Percentiles rank a stretch among this genome's conserved stretches.
These are phyloP conservation scores for Plusia festucae DNA, from an alignment of 2,888 invertebrate species.

Conservation along the genomic window DNA sequence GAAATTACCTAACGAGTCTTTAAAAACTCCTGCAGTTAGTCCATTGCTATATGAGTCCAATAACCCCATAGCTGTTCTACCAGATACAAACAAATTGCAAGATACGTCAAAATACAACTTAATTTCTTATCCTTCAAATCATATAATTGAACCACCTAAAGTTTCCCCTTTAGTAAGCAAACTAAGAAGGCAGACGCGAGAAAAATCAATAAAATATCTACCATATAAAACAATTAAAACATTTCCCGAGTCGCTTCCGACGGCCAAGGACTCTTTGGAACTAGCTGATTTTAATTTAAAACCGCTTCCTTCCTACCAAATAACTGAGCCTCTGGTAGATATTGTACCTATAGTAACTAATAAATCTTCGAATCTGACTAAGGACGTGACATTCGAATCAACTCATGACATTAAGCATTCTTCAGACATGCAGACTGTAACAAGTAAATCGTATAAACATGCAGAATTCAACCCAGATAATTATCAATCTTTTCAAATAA, in stretches of 20 bases:
- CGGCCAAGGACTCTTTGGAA: background rate
- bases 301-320: background rate
- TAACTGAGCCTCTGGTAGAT: background rate
- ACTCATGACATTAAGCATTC: background rate
- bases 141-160: conserved; percentile 2
- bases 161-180: background rate
- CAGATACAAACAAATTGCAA: background rate
- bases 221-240: background rate
- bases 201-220: background rate
- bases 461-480: background rate
- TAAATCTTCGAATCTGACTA: background rate
- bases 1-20: background rate
- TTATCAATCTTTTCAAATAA: background rate
- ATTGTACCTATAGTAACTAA: background rate
- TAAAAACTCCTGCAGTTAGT: background rate
- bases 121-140: conserved; percentile 1
- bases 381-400: background rate
- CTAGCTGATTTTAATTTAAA: background rate
- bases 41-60: background rate
- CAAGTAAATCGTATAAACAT: too few species aligned
- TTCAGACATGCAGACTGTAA: background rate
- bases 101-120: background rate
- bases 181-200: background rate
- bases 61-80: background rate
- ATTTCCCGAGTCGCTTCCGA: background rate